A percentile compares a stretch with the other conserved stretches of the same genome.
These are phyloP conservation scores for Lanius collurio DNA, from an alignment of 2,113 vertebrate species.

Conservation along the genomic window DNA sequence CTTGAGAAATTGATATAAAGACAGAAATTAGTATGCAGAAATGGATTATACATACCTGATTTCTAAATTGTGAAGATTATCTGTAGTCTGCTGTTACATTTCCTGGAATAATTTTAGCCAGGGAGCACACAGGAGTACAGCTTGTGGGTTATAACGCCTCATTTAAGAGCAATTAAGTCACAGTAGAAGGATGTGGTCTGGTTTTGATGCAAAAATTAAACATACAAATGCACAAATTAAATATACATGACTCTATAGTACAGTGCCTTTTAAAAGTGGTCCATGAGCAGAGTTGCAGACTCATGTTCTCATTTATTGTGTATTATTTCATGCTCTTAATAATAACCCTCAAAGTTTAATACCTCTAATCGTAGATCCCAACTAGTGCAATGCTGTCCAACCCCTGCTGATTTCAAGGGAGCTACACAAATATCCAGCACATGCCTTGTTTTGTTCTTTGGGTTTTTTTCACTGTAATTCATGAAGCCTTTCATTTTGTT, in stretches of 20 bases:
- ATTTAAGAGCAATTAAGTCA: neutral
- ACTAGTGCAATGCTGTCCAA: neutral
- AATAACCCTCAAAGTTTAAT: neutral
- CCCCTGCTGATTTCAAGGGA: neutral
- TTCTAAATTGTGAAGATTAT: neutral
- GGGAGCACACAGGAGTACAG: neutral
- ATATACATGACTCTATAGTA: neutral
- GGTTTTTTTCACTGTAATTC: neutral
- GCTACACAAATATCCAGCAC: neutral
- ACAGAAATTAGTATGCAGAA: neutral
- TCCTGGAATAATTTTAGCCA: neutral
- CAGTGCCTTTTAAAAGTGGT: neutral
- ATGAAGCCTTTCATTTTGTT: neutral
- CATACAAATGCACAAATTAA: neutral
- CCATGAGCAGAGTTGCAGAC: neutral
- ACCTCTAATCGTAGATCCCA: neutral
- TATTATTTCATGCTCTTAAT: neutral
- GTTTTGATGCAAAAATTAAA: neutral
- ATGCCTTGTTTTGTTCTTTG: neutral
- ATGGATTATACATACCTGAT: neutral
- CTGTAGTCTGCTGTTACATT: neutral
- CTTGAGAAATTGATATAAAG: neutral
- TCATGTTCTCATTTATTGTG: neutral
- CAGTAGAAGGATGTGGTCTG: neutral
- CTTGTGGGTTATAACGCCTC: neutral